Evolutionary conservation across 2,888 invertebrate species (phyloP).

Genomic region (Candidula unifasciata): DNA sequence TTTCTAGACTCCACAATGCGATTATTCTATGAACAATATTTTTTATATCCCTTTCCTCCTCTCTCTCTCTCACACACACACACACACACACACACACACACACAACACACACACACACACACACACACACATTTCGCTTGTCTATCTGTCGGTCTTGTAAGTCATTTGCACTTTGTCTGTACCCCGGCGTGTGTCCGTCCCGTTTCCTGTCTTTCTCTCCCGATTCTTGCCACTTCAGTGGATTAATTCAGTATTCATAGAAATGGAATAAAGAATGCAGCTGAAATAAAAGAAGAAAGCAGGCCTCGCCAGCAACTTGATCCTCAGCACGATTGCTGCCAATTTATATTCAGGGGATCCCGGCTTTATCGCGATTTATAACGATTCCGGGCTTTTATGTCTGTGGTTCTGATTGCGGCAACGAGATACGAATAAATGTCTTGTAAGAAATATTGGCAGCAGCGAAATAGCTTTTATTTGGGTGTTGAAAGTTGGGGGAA

Average conservation of each 20-base stretch:
- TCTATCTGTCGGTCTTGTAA: not conserved
- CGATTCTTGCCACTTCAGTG: not conserved
- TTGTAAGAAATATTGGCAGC: conserved; percentile 21
- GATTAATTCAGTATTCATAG: conserved; percentile 41
- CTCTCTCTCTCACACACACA: not conserved
- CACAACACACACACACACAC: too few relatives aligned
- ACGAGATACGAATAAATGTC: conserved; percentile 40
- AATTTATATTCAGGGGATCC: conserved; percentile 43
- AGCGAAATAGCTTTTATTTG: conserved; percentile 9
- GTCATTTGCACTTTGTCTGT: not conserved
- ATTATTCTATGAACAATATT: too few relatives aligned
- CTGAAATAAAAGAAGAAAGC: not conserved
- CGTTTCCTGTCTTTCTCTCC: not conserved
- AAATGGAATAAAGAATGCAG: conserved; percentile 30
- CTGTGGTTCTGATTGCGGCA: conserved; percentile 29
- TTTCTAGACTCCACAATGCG: too few relatives aligned
- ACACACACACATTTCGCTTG: too few relatives aligned
- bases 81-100: too few relatives aligned
- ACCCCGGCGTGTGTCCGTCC: not conserved
- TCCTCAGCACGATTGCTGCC: conserved; percentile 39
- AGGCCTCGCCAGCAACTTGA: conserved; percentile 11
- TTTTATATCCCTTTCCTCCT: too few relatives aligned
- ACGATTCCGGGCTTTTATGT: conserved; percentile 40
- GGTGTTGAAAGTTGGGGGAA: conserved; percentile 9
- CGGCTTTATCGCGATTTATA: conserved; percentile 47